These are phyloP conservation scores for Cheumatopsyche charites DNA, from an alignment of 1,140 invertebrate species.

Conservation along the genomic window DNA sequence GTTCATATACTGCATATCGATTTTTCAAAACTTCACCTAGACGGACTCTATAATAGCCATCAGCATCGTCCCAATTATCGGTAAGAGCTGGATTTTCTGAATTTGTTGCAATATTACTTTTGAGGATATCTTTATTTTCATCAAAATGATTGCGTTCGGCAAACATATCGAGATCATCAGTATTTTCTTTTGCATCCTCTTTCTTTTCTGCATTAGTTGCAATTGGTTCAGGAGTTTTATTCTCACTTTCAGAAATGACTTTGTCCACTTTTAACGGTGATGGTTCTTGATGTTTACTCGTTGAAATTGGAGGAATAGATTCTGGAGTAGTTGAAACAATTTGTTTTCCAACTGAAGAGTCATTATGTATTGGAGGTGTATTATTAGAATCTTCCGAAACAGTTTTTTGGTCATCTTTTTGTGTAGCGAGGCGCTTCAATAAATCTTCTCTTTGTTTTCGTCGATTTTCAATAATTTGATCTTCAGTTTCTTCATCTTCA, in stretches of 20 bases:
- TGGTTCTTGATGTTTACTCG: conserved; percentile 8
- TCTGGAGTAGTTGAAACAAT: background rate
- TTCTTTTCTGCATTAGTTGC: conserved; percentile 31
- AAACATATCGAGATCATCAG: conserved; percentile 82
- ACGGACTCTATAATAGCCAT: conserved; percentile 90
- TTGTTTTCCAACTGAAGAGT: background rate
- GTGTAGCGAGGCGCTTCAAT: conserved; percentile 62
- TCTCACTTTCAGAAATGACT: background rate
- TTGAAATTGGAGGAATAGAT: background rate
- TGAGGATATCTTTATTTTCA: conserved; percentile 82
- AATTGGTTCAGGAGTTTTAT: conserved; percentile 13
- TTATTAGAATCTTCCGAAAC: conserved; percentile 1
- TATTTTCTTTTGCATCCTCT: conserved; percentile 50
- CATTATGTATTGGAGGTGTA: background rate
- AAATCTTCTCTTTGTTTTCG: conserved; percentile 90
- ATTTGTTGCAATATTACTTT: conserved; percentile 60
- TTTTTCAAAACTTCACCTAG: conserved; percentile 94
- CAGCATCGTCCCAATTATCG: conserved; percentile 99
- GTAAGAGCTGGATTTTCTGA: conserved; percentile 89
- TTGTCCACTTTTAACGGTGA: background rate
- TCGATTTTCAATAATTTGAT: conserved; percentile 89
- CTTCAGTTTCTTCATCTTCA: conserved; percentile 91
- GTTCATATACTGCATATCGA: conserved; percentile 94
- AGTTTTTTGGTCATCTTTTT: conserved; percentile 24
- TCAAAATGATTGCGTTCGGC: conserved; percentile 87